phyloP scores from a whole-genome alignment of 2,113 vertebrate genomes.

The Myiagra hebetior region DNA sequence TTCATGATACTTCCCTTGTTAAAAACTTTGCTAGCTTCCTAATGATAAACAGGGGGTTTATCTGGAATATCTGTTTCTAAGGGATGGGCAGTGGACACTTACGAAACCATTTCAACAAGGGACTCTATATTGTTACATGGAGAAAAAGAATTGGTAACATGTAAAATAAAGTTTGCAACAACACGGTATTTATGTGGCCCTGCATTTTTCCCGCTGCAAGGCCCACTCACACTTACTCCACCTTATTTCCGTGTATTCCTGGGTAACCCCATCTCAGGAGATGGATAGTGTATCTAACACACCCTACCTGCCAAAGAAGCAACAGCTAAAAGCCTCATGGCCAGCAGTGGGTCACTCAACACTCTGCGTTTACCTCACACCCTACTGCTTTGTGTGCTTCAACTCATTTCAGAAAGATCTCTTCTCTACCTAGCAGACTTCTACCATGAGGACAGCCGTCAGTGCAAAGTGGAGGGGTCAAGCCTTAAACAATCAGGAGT shows the following conservation, averaged over 20 bases:
- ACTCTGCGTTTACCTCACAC: background rate
- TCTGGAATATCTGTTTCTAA: background rate
- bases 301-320: background rate
- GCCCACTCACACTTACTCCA: background rate
- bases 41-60: background rate
- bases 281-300: background rate
- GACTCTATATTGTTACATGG: rapidly evolving
- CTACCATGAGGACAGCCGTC: background rate
- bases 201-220: background rate
- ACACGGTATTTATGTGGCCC: rapidly evolving
- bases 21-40: constrained; percentile 18
- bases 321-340: background rate
- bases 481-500: background rate
- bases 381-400: background rate
- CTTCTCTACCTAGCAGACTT: background rate
- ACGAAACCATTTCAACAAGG: background rate
- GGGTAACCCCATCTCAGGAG: background rate
- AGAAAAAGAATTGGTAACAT: background rate
- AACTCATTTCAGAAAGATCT: background rate
- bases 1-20: background rate
- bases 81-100: background rate
- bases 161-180: background rate
- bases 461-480: rapidly evolving
- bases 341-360: background rate
- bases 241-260: background rate